phyloP scores from a whole-genome alignment of 1,140 invertebrate genomes.

The Oreohelix idahoensis region DNA sequence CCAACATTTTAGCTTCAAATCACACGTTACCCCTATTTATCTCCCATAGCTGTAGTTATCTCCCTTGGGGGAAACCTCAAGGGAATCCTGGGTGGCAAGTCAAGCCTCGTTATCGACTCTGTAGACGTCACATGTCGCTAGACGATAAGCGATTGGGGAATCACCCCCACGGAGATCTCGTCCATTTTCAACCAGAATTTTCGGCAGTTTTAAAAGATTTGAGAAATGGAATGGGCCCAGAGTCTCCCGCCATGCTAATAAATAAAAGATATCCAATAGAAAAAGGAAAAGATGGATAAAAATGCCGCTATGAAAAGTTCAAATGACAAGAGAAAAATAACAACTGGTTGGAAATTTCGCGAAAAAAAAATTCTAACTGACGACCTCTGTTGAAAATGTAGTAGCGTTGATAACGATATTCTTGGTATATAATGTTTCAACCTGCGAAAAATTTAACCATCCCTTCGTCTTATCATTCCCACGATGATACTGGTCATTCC shows the following conservation, averaged over 20 bases:
- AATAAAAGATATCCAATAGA: slow-evolving; percentile 15
- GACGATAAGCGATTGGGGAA: slow-evolving; percentile 23
- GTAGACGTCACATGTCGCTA: slow-evolving; percentile 26
- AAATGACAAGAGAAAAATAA: background rate
- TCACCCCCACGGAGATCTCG: slow-evolving; percentile 12
- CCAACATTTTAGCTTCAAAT: background rate
- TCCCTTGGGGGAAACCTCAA: background rate
- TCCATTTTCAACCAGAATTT: slow-evolving; percentile 10
- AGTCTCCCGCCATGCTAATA: slow-evolving; percentile 5
- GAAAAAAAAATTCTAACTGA: background rate
- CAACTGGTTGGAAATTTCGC: background rate
- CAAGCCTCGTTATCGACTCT: slow-evolving; percentile 29
- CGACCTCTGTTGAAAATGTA: background rate
- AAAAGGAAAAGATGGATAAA: background rate
- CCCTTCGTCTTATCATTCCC: background rate
- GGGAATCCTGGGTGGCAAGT: slow-evolving; percentile 30
- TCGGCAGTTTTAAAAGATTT: slow-evolving; percentile 16
- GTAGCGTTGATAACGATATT: background rate
- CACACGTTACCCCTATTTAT: slow-evolving; percentile 23
- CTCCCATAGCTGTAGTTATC: slow-evolving; percentile 33
- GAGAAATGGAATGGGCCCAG: background rate
- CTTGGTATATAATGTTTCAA: background rate
- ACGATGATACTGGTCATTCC: background rate
- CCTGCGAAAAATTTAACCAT: background rate
- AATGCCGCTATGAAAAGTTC: background rate